Evolutionary conservation across 2,797 vertebrate species (phyloP).

Genomic region (Enteromius afrohamiltoni): DNA sequence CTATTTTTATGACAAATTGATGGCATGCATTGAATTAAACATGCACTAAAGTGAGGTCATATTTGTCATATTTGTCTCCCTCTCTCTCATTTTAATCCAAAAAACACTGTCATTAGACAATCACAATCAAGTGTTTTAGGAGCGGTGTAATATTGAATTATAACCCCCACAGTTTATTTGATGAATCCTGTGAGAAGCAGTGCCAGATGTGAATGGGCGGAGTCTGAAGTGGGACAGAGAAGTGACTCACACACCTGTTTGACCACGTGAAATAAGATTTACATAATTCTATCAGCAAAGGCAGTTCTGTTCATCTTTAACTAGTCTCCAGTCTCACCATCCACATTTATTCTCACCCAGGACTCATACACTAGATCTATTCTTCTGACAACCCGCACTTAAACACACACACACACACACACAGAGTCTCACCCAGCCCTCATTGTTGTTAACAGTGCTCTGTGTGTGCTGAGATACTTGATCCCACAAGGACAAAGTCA

Average conservation of each 20-base stretch:
- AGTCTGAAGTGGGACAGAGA: neutral
- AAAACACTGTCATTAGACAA: neutral
- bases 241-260: neutral
- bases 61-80: neutral
- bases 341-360: neutral
- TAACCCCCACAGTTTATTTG: neutral
- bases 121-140: neutral
- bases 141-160: neutral
- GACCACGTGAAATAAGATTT: neutral
- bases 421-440: constrained; percentile 14
- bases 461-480: constrained; percentile 36
- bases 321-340: neutral
- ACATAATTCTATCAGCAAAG: neutral
- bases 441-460: constrained; percentile 37
- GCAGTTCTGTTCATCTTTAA: neutral
- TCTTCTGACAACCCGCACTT: neutral
- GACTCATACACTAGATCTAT: constrained; percentile 29
- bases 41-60: neutral
- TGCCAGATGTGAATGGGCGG: constrained; percentile 7
- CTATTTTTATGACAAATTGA: neutral
- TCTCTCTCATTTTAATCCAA: neutral
- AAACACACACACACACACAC: neutral
- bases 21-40: neutral
- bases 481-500: constrained; percentile 31
- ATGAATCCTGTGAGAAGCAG: neutral